Percentiles rank a stretch among this genome's conserved stretches.
These are phyloP conservation scores for Chiloscyllium plagiosum DNA, from an alignment of 2,113 vertebrate genomes.

Conservation along the genomic window DNA sequence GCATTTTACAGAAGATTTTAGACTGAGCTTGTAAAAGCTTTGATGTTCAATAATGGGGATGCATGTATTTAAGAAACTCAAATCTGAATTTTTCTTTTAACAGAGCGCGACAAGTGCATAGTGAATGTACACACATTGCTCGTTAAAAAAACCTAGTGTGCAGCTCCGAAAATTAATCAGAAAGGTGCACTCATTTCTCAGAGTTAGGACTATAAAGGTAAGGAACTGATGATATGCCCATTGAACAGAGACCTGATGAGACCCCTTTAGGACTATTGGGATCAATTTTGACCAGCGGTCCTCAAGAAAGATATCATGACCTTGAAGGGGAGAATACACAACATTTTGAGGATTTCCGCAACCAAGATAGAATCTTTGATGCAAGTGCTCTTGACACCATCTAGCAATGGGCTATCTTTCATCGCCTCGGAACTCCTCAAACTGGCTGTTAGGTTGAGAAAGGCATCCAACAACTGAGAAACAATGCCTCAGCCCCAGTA, in stretches of 20 bases:
- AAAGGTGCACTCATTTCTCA: neutral
- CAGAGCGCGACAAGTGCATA: neutral
- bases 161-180: neutral
- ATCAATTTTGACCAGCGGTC: neutral
- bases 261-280: neutral
- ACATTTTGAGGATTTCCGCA: too few relatives aligned
- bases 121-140: too few relatives aligned
- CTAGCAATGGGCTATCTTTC: too few relatives aligned
- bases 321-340: too few relatives aligned
- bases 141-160: neutral
- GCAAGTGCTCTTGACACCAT: too few relatives aligned
- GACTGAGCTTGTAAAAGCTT: neutral
- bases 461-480: too few relatives aligned
- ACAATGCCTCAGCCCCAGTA: too few relatives aligned
- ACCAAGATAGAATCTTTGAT: too few relatives aligned
- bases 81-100: neutral
- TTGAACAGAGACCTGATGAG: neutral
- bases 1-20: neutral
- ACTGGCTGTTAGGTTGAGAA: too few relatives aligned
- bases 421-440: too few relatives aligned
- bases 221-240: neutral
- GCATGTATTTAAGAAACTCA: neutral
- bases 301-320: neutral
- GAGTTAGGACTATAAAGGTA: neutral
- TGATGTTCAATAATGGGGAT: neutral